Evolutionary conservation across 2,888 invertebrate species (phyloP), one percentile per base, ranked within the genome.

Genomic region (Onthophagus sagittarius): DNA sequence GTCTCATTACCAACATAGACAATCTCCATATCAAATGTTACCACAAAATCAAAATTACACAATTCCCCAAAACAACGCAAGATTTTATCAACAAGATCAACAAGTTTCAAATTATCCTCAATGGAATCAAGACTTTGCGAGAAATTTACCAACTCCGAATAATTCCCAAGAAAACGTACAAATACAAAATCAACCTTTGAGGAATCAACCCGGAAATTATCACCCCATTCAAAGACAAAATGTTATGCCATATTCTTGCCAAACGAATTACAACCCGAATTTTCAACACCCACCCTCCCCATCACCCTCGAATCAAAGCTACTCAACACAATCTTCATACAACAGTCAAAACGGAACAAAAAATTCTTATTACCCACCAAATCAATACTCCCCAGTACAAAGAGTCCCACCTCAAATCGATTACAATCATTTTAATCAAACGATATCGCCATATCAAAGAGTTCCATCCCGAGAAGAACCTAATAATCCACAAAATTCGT

Each of bases 241-340:
- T 32, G 23, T 23, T 23, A 23, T 23, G 23, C 23, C 23, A 23
- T 32, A 67, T 67, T 32, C 23, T 31, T 23, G 67, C n/a, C 32
- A 23, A 11, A 74, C 78, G 63, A 72, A 70, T 69, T 73, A 77
- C 62, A 74, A 80, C 70, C 79, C 80, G 14, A 80, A 80, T 15
- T 83, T 84, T 75, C 84, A 83, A 75, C 82, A 84, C 75, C 81
- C 83, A 0, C 84, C 85, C 14, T 83, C 83, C 1, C 83, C 83
- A 7, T 79, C 82, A 32, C 82, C 82, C 15, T 80, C 81, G 2
- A 79, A 77, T 13, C 78, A 79, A 32, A 80, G 79, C 74, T 79
- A 79, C 2, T 69, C 71, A 13, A 63, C 32, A n/a, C 74, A 74
- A 63, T 23, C 73, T 0, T 15, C 69, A 7, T 73, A 70, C 15